Base-by-base conservation (phyloP, 1,140 invertebrate genomes). In the Leguminivora glycinivorella region DNA sequence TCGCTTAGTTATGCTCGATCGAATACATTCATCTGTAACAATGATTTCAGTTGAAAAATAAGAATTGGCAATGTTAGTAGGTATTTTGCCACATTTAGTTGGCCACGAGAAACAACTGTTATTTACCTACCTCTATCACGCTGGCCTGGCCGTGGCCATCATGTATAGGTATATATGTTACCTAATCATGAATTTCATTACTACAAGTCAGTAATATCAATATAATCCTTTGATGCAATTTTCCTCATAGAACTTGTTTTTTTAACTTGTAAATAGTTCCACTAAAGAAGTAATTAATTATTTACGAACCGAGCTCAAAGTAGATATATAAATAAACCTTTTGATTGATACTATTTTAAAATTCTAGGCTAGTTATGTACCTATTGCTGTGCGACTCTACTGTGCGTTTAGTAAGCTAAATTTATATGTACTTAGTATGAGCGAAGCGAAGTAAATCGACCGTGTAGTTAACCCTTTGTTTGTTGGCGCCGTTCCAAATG, bases 371-470 rank as follows among this genome's bases (percentile, higher is more conserved):
- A 34, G 3, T n/a, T n/a, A 34, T 34, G 7, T n/a, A 10, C 31
- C 31, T 7, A 10, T 34, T 34, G 12, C 9, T 34, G 29, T 10
- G n/a, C n/a, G n/a, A n/a, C n/a, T n/a, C n/a, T n/a, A n/a, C n/a
- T 1, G 4, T 52, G 19, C 9, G 43, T 52, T 7, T 22, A 4
- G 1, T 9, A 22, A 52, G 47, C 17, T 10, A 52, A 5, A n/a
- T 47, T 47, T 17, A n/a, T 52, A 52, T 22, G 47, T 7, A n/a
- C n/a, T n/a, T n/a, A 17, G 19, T 52, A 22, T 22, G 17, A 52
- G 17, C 22, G n/a, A 52, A 29, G 26, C 26, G n/a, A 63, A 63
- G 58, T 29, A 31, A 63, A 63, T 63, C 58, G 58, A 63, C 58
- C 58, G 58, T 63, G 7, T 9, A n/a, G 17, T 63, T 26, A 4